Evolutionary conservation across 2,888 invertebrate genomes (phyloP).

Genomic region (Julus scanicus): DNA sequence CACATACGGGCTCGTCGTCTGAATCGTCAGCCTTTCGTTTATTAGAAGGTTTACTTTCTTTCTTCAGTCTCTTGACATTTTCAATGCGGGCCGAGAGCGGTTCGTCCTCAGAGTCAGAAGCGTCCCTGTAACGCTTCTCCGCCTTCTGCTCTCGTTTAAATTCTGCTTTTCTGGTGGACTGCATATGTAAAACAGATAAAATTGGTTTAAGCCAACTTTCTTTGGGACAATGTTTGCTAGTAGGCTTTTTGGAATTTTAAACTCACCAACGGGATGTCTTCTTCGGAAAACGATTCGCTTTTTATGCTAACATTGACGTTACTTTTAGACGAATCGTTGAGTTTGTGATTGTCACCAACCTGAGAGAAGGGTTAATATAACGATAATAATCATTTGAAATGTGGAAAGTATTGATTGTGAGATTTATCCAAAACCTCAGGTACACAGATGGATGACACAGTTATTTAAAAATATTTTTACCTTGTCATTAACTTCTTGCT

Average conservation of each 20-base stretch:
- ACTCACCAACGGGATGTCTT: conserved; percentile 77
- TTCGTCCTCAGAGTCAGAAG: conserved; percentile 70
- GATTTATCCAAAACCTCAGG: too few relatives aligned
- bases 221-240: not conserved
- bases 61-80: conserved; percentile 60
- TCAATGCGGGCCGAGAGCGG: conserved; percentile 78
- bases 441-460: too few relatives aligned
- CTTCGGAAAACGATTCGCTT: conserved; percentile 70
- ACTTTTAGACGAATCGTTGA: not conserved
- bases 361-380: not conserved
- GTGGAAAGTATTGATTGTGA: too few relatives aligned
- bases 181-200: not conserved
- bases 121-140: conserved; percentile 49
- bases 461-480: not conserved
- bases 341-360: not conserved
- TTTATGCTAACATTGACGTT: conserved; percentile 32
- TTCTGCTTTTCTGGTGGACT: conserved; percentile 27
- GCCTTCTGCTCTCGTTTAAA: not conserved
- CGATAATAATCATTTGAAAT: not conserved
- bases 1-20: conserved; percentile 57
- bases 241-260: not conserved
- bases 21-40: conserved; percentile 58
- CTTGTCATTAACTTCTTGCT: conserved; percentile 58
- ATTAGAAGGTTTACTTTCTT: conserved; percentile 70
- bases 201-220: not conserved